Evolutionary conservation across 2,113 vertebrate species (phyloP).

Genomic region (Beaufortia kweichowensis): DNA sequence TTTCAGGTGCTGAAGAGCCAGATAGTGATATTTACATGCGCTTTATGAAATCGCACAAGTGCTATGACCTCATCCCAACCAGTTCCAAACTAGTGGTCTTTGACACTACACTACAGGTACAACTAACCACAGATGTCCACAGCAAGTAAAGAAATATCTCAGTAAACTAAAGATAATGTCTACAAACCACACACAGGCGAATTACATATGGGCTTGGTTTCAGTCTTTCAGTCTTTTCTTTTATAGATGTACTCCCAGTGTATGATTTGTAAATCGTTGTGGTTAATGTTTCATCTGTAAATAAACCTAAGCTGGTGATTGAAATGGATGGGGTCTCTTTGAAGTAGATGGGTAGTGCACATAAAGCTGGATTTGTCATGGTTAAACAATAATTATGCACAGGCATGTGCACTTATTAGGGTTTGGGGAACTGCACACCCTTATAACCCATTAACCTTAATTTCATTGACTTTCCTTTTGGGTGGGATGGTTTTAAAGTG

Average conservation of each 20-base stretch:
- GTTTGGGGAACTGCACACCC: neutral
- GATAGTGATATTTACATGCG: slow-evolving; percentile 94
- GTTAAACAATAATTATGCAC: slow-evolving; percentile 71
- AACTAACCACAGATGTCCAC: slow-evolving; percentile 44
- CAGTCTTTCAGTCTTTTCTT: slow-evolving; percentile 16
- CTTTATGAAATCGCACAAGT: slow-evolving; percentile 99
- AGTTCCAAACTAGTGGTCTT: slow-evolving; percentile 99
- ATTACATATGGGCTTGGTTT: neutral
- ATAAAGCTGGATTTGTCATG: slow-evolving; percentile 49
- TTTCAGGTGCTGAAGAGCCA: slow-evolving; percentile 86
- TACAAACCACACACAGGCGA: neutral
- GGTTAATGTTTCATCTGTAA: slow-evolving; percentile 61
- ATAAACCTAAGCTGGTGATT: slow-evolving; percentile 6
- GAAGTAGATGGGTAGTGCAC: slow-evolving; percentile 46
- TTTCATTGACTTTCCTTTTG: neutral
- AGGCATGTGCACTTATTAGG: neutral
- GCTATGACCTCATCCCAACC: slow-evolving; percentile 98
- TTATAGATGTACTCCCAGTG: neutral
- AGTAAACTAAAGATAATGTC: neutral
- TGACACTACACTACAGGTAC: slow-evolving; percentile 95
- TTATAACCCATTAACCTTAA: slow-evolving; percentile 16
- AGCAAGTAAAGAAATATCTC: neutral
- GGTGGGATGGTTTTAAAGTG: neutral
- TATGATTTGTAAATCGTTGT: neutral
- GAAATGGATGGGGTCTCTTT: slow-evolving; percentile 37